Percentiles rank a stretch among this genome's conserved stretches.
These are phyloP conservation scores for Magallana angulata DNA, from an alignment of 1,140 invertebrate genomes.

Conservation along the genomic window DNA sequence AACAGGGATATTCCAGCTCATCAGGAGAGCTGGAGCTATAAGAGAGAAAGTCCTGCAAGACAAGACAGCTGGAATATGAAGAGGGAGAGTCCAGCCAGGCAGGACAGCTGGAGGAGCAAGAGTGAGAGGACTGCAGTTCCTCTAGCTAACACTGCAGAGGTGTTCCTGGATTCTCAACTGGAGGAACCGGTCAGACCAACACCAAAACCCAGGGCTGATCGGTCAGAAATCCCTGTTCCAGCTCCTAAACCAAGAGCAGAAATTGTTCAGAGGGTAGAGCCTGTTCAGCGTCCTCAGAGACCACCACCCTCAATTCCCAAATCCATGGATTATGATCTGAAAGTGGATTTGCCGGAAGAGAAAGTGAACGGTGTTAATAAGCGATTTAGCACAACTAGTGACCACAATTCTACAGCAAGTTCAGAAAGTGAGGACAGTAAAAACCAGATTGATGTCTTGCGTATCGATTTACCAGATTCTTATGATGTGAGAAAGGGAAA, in stretches of 20 bases:
- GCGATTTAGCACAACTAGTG: conserved; percentile 11
- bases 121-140: conserved; percentile 36
- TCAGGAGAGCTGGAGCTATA: conserved; percentile 4
- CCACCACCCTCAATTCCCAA: conserved; percentile 61
- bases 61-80: conserved; percentile 35
- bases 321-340: conserved; percentile 43
- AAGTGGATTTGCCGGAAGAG: conserved; percentile 47
- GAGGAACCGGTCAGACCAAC: conserved; percentile 65
- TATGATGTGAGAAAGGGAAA: conserved; percentile 57
- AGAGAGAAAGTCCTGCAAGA: conserved; percentile 34
- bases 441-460: conserved; percentile 53
- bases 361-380: conserved; percentile 37
- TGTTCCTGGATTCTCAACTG: conserved; percentile 43
- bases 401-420: conserved; percentile 17
- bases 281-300: conserved; percentile 60
- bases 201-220: conserved; percentile 66
- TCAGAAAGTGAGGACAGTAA: conserved; percentile 52
- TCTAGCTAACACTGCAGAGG: conserved; percentile 48
- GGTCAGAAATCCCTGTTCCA: conserved; percentile 60
- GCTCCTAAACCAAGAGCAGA: conserved; percentile 72
- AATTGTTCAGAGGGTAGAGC: conserved; percentile 71
- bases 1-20: conserved; percentile 13
- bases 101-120: conserved; percentile 26
- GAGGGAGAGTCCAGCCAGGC: conserved; percentile 31
- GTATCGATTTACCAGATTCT: conserved; percentile 58